A percentile compares a stretch with the other conserved stretches of the same genome.
These are phyloP conservation scores for Cyclophora punctaria DNA, from an alignment of 2,888 invertebrate species.

Conservation along the genomic window DNA sequence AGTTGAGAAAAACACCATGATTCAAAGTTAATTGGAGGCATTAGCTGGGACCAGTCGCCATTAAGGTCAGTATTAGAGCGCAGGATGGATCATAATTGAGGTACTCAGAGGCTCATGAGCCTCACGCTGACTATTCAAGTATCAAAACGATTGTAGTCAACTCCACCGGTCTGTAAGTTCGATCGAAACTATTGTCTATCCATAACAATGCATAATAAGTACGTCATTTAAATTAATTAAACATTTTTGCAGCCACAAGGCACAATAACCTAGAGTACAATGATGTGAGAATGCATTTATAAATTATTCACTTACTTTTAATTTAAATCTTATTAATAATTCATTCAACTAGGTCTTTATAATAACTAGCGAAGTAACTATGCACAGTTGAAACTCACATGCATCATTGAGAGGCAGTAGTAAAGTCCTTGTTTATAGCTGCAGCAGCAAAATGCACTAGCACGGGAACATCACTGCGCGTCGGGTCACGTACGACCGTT, in stretches of 20 bases:
- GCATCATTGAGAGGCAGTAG: conserved; percentile 43
- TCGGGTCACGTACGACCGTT: conserved; percentile 43
- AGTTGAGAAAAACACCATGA: conserved; percentile 26
- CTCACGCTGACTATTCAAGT: conserved; percentile 19
- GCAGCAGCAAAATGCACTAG: conserved; percentile 42
- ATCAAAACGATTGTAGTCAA: conserved; percentile 10
- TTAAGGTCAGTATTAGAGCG: conserved; percentile 28
- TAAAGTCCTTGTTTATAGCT: conserved; percentile 34
- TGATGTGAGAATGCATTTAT: no score
- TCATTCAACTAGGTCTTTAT: no score
- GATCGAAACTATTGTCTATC: conserved; percentile 24
- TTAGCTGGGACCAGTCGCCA: conserved; percentile 24
- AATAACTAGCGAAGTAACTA: no score
- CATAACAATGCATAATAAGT: conserved; percentile 19
- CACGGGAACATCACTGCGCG: conserved; percentile 52
- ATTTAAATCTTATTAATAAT: no score
- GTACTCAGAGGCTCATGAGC: conserved; percentile 12
- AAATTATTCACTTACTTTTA: no score
- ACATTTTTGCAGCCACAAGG: no score
- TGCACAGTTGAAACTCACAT: conserved; percentile 43
- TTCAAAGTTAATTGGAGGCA: conserved; percentile 23
- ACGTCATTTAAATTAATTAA: conserved; percentile 3
- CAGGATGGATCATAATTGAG: conserved; percentile 36
- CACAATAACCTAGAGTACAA: no score
- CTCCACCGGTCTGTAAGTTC: conserved; percentile 3